phyloP scores from a whole-genome alignment of 2,888 invertebrate genomes.

The Andrena flavipes region DNA sequence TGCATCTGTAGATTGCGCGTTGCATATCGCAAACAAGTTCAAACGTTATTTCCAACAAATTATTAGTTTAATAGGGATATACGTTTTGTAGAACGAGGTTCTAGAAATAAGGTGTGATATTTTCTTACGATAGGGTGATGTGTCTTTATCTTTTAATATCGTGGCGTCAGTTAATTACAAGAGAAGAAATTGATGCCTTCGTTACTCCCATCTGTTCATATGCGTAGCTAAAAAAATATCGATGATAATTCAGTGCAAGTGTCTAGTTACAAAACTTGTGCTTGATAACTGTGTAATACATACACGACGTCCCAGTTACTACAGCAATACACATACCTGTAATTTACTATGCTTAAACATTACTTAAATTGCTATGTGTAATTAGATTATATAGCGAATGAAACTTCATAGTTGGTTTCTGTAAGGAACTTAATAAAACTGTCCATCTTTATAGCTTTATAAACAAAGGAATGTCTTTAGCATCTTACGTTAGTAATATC shows the following conservation, averaged over 20 bases:
- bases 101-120: not conserved
- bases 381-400: constrained; percentile 1
- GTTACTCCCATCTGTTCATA: not conserved
- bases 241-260: constrained; percentile 33
- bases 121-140: not conserved
- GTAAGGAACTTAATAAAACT: constrained; percentile 1
- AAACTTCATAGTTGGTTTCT: not conserved
- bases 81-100: not conserved
- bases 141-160: constrained; percentile 7
- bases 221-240: not conserved
- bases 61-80: not conserved
- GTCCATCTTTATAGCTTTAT: constrained; percentile 8
- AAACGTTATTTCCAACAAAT: not conserved
- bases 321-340: constrained; percentile 64
- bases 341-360: constrained; percentile 47
- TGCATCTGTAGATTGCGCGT: too few species aligned
- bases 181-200: not conserved
- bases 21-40: not conserved
- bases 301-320: constrained; percentile 38
- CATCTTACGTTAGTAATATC: constrained; percentile 5
- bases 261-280: constrained; percentile 55
- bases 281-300: constrained; percentile 53
- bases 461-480: constrained; percentile 15
- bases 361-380: constrained; percentile 39
- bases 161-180: not conserved